Base-by-base conservation (phyloP, 37 sponge, comb jelly and placozoan species). In the Diacarnus erythraeanus region DNA sequence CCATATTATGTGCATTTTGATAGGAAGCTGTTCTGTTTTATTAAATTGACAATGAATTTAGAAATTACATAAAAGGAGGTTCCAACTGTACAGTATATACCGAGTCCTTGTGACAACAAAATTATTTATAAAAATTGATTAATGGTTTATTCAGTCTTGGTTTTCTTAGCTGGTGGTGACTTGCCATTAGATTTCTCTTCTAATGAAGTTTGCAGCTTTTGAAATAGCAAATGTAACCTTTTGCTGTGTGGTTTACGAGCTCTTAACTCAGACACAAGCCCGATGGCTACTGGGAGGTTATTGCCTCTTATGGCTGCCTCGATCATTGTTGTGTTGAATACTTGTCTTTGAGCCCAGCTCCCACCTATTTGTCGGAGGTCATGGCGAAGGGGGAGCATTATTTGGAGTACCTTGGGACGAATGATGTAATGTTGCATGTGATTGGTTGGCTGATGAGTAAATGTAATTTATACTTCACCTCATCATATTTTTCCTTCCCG, bases 311-410 rank as follows among this genome's bases (percentile, higher is more conserved):
- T 82, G 67, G 94, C 94, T 61, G 94, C 94, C 33, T 89, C 79
- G 57, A 94, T 86, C 42, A 89, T 59, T 40, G 94, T 94, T 57
- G 83, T 22, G 31, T 64, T 59, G 68, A 94, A 81, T 29, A 89
- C 91, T 38, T 94, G 94, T 80, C 94, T 83, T 84, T 94, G 94
- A 38, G 91, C 94, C 88, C 88, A 89, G 57, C 94, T 94, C 26
- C 94, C 89, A 22, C 94, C 94, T 22, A 94, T 15, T 10, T 51
- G 29, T 26, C 54, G 41, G 43, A 87, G 54, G 69, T 90, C 74
- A 47, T 86, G 83, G 26, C 88, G 63, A 58, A 86, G 68, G 37
- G 94, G 94, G 18, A 94, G 64, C 76, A 94, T 37, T 47, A 90
- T 76, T 22, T 82, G 75, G 35, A 94, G 64, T 5, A 89, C 91